Conservation (phyloP, 2,113 vertebrate species). For the Callospermophilus lateralis region DNA sequence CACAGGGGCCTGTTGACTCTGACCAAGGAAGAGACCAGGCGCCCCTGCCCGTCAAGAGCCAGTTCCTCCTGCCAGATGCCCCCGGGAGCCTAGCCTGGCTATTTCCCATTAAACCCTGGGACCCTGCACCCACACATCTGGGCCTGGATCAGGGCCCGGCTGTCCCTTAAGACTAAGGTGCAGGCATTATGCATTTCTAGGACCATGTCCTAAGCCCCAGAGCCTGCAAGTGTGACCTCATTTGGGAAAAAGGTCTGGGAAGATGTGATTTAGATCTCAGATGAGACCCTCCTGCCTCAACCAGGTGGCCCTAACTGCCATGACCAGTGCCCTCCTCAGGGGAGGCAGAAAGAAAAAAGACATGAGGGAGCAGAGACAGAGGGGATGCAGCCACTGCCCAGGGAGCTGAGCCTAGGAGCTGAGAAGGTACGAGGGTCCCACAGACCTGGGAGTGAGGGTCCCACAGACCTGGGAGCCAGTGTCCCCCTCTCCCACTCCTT, state of each 20-base stretch:
- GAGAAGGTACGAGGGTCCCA: not conserved
- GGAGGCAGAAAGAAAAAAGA: not conserved
- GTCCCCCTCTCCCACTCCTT: not conserved
- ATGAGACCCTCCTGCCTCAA: not conserved
- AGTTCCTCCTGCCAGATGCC: not conserved
- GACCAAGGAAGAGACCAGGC: not conserved
- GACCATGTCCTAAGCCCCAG: not conserved
- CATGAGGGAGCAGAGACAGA: not conserved
- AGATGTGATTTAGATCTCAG: not conserved
- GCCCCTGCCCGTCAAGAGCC: not conserved
- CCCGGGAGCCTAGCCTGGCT: not conserved
- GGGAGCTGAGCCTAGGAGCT: not conserved
- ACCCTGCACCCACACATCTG: slow-evolving; percentile 59
- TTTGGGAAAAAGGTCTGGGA: not conserved
- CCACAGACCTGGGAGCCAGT: not conserved
- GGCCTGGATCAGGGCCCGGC: not conserved
- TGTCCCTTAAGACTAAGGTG: not conserved
- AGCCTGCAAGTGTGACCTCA: not conserved
- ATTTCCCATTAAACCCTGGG: not conserved
- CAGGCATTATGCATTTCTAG: no score
- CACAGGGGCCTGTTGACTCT: not conserved
- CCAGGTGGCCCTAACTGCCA: not conserved
- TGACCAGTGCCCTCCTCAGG: not conserved
- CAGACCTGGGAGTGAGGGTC: no score
- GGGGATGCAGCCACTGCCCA: no score